Base-by-base conservation (phyloP, 2,888 invertebrate genomes). In the Rhimphoctona megacephalus region DNA sequence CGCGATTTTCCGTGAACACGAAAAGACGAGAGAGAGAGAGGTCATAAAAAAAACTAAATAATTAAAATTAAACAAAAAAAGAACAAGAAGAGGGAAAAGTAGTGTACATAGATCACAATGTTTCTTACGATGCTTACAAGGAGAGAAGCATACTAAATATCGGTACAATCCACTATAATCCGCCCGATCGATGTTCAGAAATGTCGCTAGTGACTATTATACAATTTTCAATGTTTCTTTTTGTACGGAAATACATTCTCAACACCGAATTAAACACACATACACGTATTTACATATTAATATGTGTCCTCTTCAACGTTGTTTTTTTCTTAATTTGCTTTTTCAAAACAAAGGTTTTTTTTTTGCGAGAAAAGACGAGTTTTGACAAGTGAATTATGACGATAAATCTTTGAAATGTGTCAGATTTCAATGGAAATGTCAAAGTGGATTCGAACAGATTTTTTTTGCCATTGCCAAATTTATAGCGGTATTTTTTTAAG, bases 101-200 rank as follows among this genome's bases (percentile, higher is more conserved):
- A 77, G 73, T 87, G 85, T 87, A 85, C 9, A 87, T 87, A 87
- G 70, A 82, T 78, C 74, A 61, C 83, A 70, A 84, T 81, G 74
- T 86, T 85, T 85, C 78, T 85, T 87, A 81, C 77, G 85, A 87
- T 61, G 83, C 78, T 82, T 83, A 66, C 67, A 39, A 69, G 54
- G 74, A 73, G 78, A 81, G 79, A 77, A 87, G 83, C 82, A 82
- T 85, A 79, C 67, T 66, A 57, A 76, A 85, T 70, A 79, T 87
- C 86, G 82, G 76, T 89, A 90, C 87, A 90, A 87, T 90, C 77
- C 81, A 85, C 86, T 86, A 84, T 81, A 90, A 90, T 91, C 91
- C 90, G 90, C 90, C 90, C 91, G 90, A 85, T 88, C 72, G 85
- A 85, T 76, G 85, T 82, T 83, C 67, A 82, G 84, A 57, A 61